phyloP scores from a whole-genome alignment of 2,797 vertebrate species.

The Danio jaintianensis region DNA sequence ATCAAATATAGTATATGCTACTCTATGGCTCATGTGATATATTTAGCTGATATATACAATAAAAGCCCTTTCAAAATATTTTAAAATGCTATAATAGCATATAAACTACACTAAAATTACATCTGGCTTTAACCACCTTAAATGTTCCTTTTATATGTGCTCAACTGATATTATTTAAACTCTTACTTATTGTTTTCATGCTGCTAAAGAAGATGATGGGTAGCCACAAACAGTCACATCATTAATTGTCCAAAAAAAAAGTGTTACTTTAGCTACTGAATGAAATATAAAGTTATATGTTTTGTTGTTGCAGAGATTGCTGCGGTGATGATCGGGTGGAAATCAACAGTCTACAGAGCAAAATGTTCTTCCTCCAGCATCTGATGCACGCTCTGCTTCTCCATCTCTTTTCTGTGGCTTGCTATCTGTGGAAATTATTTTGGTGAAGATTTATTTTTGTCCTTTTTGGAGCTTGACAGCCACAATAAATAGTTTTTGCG shows the following conservation, averaged over 20 bases:
- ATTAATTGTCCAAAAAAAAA: neutral
- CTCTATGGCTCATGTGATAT: too few species aligned
- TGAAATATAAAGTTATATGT: neutral
- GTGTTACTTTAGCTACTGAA: neutral
- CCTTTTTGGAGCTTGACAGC: slow-evolving; percentile 14
- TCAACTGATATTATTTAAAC: neutral
- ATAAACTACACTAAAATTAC: neutral
- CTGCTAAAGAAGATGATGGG: neutral
- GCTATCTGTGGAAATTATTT: slow-evolving; percentile 2
- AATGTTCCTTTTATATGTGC: neutral
- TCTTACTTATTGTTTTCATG: too few species aligned
- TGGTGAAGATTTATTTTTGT: neutral
- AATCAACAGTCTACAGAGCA: neutral
- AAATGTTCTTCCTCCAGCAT: neutral
- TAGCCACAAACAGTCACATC: neutral
- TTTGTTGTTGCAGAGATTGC: neutral
- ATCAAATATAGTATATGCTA: too few species aligned
- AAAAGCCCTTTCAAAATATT: too few species aligned
- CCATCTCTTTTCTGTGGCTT: neutral
- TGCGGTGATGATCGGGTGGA: neutral
- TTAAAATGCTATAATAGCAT: neutral
- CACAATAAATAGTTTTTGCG: neutral
- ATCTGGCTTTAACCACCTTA: neutral
- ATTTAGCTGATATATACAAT: too few species aligned
- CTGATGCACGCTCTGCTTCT: neutral